phyloP scores from a whole-genome alignment of 2,888 invertebrate species.

The Archips crataeganus region DNA sequence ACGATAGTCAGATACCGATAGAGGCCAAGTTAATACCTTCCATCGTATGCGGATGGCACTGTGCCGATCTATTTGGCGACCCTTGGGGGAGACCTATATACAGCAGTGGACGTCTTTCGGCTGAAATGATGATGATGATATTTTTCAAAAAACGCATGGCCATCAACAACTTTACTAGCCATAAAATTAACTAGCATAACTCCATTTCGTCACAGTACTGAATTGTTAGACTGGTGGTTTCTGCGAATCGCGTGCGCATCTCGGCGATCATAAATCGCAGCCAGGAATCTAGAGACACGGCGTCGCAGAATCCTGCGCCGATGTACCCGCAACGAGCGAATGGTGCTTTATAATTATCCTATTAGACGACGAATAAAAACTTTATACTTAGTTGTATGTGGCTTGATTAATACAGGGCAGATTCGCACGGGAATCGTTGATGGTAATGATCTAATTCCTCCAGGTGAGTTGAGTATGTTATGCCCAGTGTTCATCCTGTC shows the following conservation, averaged over 20 bases:
- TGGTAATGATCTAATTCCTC: constrained; percentile 37
- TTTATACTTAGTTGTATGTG: constrained; percentile 21
- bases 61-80: too few relatives aligned
- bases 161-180: constrained; percentile 7
- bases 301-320: constrained; percentile 48
- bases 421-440: constrained; percentile 36
- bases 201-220: constrained; percentile 49
- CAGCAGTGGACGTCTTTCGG: too few relatives aligned
- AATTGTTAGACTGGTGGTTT: constrained; percentile 45
- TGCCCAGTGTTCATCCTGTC: background rate
- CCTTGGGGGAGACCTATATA: too few relatives aligned
- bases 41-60: too few relatives aligned
- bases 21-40: too few relatives aligned
- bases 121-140: too few relatives aligned
- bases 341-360: constrained; percentile 41
- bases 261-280: constrained; percentile 60
- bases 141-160: too few relatives aligned
- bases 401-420: constrained; percentile 33
- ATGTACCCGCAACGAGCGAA: constrained; percentile 47
- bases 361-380: constrained; percentile 34
- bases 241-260: constrained; percentile 63
- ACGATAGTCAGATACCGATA: too few relatives aligned
- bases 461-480: constrained; percentile 4
- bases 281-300: constrained; percentile 61
- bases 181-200: constrained; percentile 61